A percentile compares a stretch with the other conserved stretches of the same genome.
These are phyloP conservation scores for Pelecanoides urinatrix DNA, from an alignment of 2,113 vertebrate species.

Conservation along the genomic window DNA sequence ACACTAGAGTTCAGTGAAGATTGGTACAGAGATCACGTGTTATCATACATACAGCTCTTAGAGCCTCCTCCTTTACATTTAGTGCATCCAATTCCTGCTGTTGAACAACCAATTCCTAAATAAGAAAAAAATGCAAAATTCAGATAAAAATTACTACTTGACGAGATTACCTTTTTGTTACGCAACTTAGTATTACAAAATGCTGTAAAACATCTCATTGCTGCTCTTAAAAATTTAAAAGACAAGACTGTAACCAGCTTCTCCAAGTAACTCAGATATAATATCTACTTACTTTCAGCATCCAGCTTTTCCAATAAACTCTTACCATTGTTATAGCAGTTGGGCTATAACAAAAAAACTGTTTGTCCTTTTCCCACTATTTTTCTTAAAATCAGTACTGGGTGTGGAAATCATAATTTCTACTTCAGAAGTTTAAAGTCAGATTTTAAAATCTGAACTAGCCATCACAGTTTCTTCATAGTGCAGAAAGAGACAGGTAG, in stretches of 20 bases:
- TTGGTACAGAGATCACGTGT: neutral
- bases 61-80: conserved; percentile 76
- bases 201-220: neutral
- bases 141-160: neutral
- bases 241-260: neutral
- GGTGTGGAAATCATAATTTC: neutral
- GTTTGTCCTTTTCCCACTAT: neutral
- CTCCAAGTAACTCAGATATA: neutral
- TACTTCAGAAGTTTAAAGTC: neutral
- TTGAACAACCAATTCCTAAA: conserved; percentile 77
- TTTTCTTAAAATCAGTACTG: neutral
- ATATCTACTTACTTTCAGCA: neutral
- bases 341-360: neutral
- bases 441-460: neutral
- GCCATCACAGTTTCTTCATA: neutral
- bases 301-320: neutral
- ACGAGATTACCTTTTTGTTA: neutral
- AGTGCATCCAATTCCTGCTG: conserved; percentile 81
- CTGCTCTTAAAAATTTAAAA: neutral
- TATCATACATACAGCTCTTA: conserved; percentile 77
- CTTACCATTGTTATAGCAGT: neutral
- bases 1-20: neutral
- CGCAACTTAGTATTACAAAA: neutral
- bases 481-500: neutral
- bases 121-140: neutral